Evolutionary conservation across 2,797 vertebrate genomes (phyloP).

Genomic region (Xiphorhynchus erythropygius): DNA sequence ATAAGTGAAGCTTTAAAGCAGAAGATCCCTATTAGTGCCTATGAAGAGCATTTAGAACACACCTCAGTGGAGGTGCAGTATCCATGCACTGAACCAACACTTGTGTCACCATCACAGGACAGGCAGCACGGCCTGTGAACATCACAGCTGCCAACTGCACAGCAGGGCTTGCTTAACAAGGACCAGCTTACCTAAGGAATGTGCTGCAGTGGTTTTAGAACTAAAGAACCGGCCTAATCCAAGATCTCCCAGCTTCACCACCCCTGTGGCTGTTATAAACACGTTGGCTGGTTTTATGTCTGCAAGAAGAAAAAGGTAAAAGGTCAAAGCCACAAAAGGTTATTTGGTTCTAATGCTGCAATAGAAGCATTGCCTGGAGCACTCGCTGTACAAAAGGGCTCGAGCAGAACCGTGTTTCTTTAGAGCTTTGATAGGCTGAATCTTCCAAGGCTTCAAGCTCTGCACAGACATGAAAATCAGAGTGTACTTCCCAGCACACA

Average conservation of each 20-base stretch:
- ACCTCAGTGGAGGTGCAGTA: fast-evolving
- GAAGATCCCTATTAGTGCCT: background rate
- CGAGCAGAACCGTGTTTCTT: background rate
- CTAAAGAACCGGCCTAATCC: conserved; percentile 88
- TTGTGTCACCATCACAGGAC: background rate
- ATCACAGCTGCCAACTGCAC: background rate
- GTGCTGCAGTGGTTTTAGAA: conserved; percentile 87
- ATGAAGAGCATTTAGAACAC: background rate
- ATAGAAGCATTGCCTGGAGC: conserved; percentile 23
- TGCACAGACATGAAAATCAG: background rate
- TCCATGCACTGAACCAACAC: background rate
- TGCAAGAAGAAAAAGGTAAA: conserved; percentile 60
- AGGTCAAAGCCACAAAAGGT: conserved; percentile 42
- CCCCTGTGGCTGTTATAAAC: conserved; percentile 86
- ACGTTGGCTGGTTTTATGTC: conserved; percentile 90
- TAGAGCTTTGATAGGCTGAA: background rate
- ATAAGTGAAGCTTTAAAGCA: background rate
- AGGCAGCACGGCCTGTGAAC: background rate
- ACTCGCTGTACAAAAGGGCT: background rate
- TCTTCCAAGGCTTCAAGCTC: conserved; percentile 25
- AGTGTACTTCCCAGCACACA: background rate
- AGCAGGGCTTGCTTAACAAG: background rate
- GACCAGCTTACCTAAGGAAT: conserved; percentile 83
- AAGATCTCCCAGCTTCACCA: conserved; percentile 87
- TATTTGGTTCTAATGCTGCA: conserved; percentile 14